Percentiles rank a stretch among this genome's conserved stretches.
These are phyloP conservation scores for Pterois miles DNA, from an alignment of 2,797 vertebrate species.

Conservation along the genomic window DNA sequence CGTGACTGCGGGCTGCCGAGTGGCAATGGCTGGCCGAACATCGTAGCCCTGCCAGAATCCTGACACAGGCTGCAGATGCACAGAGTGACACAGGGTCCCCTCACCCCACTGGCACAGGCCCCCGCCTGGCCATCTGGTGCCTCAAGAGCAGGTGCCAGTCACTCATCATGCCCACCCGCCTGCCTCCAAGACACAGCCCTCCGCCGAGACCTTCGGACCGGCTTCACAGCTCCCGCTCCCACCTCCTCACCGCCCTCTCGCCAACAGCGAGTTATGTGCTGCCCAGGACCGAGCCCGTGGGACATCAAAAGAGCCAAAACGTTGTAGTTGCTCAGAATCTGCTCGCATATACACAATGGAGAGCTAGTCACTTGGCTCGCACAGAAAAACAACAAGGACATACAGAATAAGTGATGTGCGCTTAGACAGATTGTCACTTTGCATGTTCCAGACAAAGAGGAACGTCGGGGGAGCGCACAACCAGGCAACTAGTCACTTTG, in stretches of 20 bases:
- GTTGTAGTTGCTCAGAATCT: slow-evolving; percentile 27
- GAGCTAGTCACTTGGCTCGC: slow-evolving; percentile 15
- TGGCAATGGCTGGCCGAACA: slow-evolving; percentile 54
- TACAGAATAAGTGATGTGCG: slow-evolving; percentile 35
- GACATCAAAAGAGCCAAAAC: slow-evolving; percentile 23
- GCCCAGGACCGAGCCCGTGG: slow-evolving; percentile 32
- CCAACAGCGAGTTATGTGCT: slow-evolving; percentile 49
- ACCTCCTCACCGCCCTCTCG: slow-evolving; percentile 29
- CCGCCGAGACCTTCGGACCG: slow-evolving; percentile 41
- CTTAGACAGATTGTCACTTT: slow-evolving; percentile 53
- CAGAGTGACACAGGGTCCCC: slow-evolving; percentile 71
- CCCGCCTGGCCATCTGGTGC: slow-evolving; percentile 79
- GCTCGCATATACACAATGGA: slow-evolving; percentile 11
- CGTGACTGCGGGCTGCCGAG: slow-evolving; percentile 47
- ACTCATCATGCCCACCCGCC: slow-evolving; percentile 51
- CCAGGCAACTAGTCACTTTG: slow-evolving; percentile 49
- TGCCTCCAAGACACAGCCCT: slow-evolving; percentile 42
- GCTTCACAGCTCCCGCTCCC: slow-evolving; percentile 32
- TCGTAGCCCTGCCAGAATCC: slow-evolving; percentile 60
- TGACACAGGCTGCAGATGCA: slow-evolving; percentile 76
- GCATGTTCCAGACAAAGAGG: slow-evolving; percentile 49
- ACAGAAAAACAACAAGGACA: slow-evolving; percentile 21
- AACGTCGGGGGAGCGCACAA: slow-evolving; percentile 22
- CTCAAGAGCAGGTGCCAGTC: slow-evolving; percentile 77
- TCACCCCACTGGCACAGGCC: slow-evolving; percentile 64